These are phyloP conservation scores for Typhlichthys subterraneus DNA, from an alignment of 2,797 vertebrate species.

Conservation along the genomic window DNA sequence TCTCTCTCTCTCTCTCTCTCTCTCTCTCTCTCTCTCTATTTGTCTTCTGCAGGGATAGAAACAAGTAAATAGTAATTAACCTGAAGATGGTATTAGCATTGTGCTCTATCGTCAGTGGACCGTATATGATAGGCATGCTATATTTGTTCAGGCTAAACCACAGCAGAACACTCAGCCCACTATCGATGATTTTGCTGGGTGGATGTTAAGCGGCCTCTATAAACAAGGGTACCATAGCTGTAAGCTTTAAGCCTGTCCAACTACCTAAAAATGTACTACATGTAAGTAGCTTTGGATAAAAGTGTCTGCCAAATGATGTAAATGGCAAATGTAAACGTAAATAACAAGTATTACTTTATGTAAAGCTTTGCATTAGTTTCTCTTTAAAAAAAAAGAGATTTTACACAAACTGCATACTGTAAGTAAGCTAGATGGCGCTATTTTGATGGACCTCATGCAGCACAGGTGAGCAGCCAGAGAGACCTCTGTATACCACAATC, in stretches of 20 bases:
- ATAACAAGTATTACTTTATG: no score
- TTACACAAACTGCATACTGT: background rate
- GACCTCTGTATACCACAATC: background rate
- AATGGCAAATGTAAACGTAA: no score
- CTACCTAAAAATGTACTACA: no score
- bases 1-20: conserved; percentile 4
- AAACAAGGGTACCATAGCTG: no score
- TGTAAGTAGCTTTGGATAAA: no score
- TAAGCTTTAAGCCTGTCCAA: no score
- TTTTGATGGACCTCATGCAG: background rate
- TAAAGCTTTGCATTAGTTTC: no score
- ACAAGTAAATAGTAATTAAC: conserved; percentile 16
- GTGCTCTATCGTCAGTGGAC: background rate
- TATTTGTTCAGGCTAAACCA: background rate
- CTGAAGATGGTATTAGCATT: conserved; percentile 27
- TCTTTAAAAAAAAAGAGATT: no score
- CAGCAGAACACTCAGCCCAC: background rate
- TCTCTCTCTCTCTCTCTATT: conserved; percentile 13
- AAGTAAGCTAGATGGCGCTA: background rate
- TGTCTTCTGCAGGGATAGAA: conserved; percentile 25
- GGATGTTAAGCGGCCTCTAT: background rate
- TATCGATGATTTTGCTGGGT: background rate
- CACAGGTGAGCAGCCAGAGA: background rate
- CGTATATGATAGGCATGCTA: background rate
- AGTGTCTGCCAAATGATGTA: no score